Evolutionary conservation across 1,140 invertebrate species (phyloP).

Genomic region (Zaprionus vittiger): DNA sequence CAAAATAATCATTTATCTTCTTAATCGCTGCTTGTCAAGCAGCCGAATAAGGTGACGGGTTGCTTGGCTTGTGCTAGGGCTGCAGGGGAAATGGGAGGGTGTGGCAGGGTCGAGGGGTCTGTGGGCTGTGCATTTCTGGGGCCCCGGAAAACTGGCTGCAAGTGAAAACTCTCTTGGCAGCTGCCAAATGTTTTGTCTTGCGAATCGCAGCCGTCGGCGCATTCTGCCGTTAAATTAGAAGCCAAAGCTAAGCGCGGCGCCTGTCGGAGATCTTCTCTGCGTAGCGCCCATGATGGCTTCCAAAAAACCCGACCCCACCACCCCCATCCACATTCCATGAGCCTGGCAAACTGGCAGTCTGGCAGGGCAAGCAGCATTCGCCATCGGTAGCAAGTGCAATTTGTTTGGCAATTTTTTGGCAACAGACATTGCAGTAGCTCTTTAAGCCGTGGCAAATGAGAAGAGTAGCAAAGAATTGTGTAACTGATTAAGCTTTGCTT

Average conservation of each 20-base stretch:
- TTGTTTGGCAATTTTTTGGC: slow-evolving; percentile 3
- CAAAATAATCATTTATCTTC: slow-evolving; percentile 79
- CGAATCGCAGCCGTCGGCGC: slow-evolving; percentile 43
- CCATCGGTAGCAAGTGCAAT: not conserved
- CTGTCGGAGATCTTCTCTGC: slow-evolving; percentile 35
- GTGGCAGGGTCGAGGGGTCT: not conserved
- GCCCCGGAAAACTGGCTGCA: not conserved
- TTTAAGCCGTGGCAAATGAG: not conserved
- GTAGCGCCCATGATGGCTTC: not conserved
- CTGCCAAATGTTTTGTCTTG: slow-evolving; percentile 72
- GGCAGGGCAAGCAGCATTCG: not conserved
- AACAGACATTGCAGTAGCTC: not conserved
- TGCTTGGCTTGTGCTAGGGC: not conserved
- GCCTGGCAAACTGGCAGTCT: not conserved
- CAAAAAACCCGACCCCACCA: not conserved
- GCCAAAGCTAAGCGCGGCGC: slow-evolving; percentile 43
- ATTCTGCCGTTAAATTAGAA: slow-evolving; percentile 75
- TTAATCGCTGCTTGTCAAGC: slow-evolving; percentile 66
- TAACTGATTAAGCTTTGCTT: no score
- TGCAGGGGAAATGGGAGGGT: not conserved
- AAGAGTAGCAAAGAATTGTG: not conserved
- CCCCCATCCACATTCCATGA: not conserved
- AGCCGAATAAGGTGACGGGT: slow-evolving; percentile 7
- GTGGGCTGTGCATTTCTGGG: not conserved
- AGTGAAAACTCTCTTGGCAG: slow-evolving; percentile 42